Evolutionary conservation across 2,113 vertebrate species (phyloP).

Genomic region (Seriola dumerili): DNA sequence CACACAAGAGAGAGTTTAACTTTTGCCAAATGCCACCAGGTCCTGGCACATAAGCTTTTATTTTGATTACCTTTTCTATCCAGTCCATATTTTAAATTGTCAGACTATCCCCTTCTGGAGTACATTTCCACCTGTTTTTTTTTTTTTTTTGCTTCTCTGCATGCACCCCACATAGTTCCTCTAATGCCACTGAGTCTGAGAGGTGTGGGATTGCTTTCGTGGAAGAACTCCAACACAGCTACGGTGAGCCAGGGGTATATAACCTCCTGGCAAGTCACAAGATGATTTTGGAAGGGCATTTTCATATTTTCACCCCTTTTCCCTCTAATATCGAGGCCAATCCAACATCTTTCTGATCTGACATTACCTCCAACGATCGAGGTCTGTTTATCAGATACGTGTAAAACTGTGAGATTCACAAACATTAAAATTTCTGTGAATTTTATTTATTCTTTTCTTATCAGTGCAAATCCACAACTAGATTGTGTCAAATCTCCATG

Average conservation of each 20-base stretch:
- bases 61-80: constrained; percentile 34
- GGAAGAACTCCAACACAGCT: constrained; percentile 37
- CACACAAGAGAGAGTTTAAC: background rate
- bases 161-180: constrained; percentile 28
- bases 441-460: background rate
- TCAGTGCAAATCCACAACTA: background rate
- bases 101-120: constrained; percentile 9
- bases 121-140: constrained; percentile 9
- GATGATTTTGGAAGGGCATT: constrained; percentile 35
- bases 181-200: constrained; percentile 29
- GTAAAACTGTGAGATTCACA: background rate
- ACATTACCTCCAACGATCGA: background rate
- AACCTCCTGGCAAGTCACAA: constrained; percentile 17
- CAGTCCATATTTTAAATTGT: constrained; percentile 2
- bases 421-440: background rate
- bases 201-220: constrained; percentile 40
- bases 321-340: background rate
- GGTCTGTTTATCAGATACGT: background rate
- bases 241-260: constrained; percentile 10
- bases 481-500: background rate
- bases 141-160: constrained; percentile 8
- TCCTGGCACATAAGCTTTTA: constrained; percentile 16
- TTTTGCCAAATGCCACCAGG: background rate
- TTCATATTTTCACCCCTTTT: constrained; percentile 10
- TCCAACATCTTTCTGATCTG: background rate